phyloP scores from a whole-genome alignment of 2,888 invertebrate genomes.

The Augiades crinisus region DNA sequence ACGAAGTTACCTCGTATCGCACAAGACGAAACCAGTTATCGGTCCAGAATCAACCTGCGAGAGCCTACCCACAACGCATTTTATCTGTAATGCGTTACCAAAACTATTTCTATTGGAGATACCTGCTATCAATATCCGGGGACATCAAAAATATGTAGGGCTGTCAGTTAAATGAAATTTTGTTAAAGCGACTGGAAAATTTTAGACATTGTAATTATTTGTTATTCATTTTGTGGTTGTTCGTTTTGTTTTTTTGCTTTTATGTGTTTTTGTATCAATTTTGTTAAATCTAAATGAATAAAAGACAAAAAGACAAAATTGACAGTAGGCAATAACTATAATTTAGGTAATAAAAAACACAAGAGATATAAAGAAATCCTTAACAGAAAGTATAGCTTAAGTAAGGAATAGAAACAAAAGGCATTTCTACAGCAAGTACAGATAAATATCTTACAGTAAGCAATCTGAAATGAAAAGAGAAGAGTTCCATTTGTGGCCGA shows the following conservation, averaged over 20 bases:
- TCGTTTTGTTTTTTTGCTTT: too few species aligned
- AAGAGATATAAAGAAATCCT: too few species aligned
- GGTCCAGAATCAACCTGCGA: conserved; percentile 25
- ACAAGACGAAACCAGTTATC: conserved; percentile 20
- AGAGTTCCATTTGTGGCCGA: conserved; percentile 48
- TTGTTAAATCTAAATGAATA: too few species aligned
- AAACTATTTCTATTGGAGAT: conserved; percentile 61
- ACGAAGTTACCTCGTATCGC: conserved; percentile 10
- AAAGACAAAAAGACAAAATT: too few species aligned
- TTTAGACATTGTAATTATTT: too few species aligned
- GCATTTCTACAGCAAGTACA: background rate
- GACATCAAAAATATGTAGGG: conserved; percentile 46
- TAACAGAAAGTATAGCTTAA: background rate
- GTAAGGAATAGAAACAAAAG: background rate
- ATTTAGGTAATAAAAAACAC: too few species aligned
- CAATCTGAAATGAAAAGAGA: conserved; percentile 51
- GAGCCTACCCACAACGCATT: conserved; percentile 25
- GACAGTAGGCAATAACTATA: too few species aligned
- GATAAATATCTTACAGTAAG: conserved; percentile 18
- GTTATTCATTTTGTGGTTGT: too few species aligned
- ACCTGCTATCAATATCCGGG: conserved; percentile 75
- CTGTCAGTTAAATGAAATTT: too few species aligned
- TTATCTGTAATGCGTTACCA: conserved; percentile 57
- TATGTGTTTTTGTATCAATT: too few species aligned
- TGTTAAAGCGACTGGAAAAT: too few species aligned